phyloP scores from a whole-genome alignment of 1,140 invertebrate genomes.

The Metopolophium dirhodum region DNA sequence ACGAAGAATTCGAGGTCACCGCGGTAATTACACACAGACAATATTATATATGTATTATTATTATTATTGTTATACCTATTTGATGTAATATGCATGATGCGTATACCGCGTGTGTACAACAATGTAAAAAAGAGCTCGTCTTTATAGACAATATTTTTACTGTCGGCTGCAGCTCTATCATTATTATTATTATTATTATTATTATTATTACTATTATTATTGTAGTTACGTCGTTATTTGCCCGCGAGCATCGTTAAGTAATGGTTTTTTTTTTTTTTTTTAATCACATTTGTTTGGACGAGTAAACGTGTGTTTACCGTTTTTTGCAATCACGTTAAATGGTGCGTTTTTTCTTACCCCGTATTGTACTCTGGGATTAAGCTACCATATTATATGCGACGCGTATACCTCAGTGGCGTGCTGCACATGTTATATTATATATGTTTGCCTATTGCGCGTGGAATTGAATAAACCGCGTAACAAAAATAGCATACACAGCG shows the following conservation, averaged over 20 bases:
- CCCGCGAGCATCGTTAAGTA: not conserved
- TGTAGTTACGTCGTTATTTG: not conserved
- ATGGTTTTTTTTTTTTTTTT: slow-evolving; percentile 5
- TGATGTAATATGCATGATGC: not conserved
- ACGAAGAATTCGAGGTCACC: not conserved
- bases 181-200: not conserved
- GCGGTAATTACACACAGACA: not conserved
- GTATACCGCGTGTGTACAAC: not conserved
- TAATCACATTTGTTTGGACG: not conserved
- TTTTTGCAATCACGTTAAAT: slow-evolving; percentile 16
- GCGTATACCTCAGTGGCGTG: no score
- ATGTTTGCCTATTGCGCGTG: not conserved
- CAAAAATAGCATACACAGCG: not conserved
- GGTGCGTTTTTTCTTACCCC: not conserved
- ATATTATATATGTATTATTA: not conserved
- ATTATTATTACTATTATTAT: not conserved
- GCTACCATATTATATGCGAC: not conserved
- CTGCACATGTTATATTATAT: not conserved
- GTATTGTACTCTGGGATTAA: not conserved
- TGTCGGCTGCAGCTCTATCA: not conserved
- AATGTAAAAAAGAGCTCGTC: not conserved
- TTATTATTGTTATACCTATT: not conserved
- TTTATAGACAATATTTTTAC: slow-evolving; percentile 14
- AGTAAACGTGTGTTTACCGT: slow-evolving; percentile 4
- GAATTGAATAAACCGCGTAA: not conserved